Evolutionary conservation across 2,113 vertebrate species (phyloP).

Genomic region (Orycteropus afer): DNA sequence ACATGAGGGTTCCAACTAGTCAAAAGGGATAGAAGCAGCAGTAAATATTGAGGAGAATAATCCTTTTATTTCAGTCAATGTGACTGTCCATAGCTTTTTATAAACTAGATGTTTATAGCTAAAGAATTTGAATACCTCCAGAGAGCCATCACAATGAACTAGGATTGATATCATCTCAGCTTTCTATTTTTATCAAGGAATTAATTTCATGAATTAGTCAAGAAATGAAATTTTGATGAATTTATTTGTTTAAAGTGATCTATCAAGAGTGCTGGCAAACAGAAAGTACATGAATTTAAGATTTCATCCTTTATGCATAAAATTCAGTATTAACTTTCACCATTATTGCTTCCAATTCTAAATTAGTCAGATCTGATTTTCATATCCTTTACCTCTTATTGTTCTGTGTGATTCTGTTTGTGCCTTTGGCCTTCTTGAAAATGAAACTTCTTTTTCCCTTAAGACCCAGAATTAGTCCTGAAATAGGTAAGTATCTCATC

Average conservation of each 20-base stretch:
- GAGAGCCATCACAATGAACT: background rate
- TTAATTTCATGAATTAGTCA: background rate
- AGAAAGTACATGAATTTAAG: background rate
- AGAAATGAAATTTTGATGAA: background rate
- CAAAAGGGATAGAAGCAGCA: background rate
- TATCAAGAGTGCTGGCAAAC: background rate
- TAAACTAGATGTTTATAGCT: background rate
- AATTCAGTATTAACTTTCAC: background rate
- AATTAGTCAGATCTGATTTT: background rate
- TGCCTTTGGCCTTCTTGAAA: background rate
- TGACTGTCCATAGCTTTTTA: background rate
- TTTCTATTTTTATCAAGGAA: background rate
- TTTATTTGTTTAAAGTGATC: background rate
- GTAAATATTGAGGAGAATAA: background rate
- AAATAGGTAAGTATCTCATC: background rate
- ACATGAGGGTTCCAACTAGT: background rate
- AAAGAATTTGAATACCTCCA: background rate
- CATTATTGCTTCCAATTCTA: background rate
- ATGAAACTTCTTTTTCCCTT: background rate
- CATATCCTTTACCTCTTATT: background rate
- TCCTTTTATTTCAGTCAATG: background rate
- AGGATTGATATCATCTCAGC: background rate
- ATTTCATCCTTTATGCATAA: background rate
- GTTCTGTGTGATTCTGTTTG: background rate
- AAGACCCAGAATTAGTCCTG: background rate